Evolutionary conservation across 2,888 invertebrate species (phyloP), one percentile per base, ranked within the genome.

Genomic region (Chrysina gloriosa): DNA sequence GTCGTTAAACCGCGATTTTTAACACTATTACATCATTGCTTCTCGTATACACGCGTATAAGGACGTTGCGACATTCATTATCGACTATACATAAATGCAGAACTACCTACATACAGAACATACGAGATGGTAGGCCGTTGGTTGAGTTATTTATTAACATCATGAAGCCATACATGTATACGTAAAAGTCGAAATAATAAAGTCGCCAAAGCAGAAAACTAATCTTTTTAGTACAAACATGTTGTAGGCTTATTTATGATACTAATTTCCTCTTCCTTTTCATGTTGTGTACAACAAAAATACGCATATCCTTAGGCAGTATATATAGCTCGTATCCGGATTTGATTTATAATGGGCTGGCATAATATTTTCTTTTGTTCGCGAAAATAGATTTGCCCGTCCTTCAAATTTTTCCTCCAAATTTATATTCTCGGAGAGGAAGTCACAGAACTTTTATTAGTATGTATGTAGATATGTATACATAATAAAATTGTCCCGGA

Each of bases 1-100:
- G 58, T 58, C 42, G 58, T 58, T 58, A 58, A 58, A 39, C 58
- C 42, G 14, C 25, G 34, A 34, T 58, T 58, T 58, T 58, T 34
- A 50, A 27, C 27, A 25, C 23, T 19, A 42, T 58, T 58, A 58
- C 58, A 27, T 58, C 58, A 58, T 58, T 21, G 11, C 39, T 58
- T 14, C 58, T 23, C 39, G 58, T 39, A 39, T 39, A 58, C n/a
- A n/a, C n/a, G n/a, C n/a, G n/a, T n/a, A n/a, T n/a, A 39, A 25
- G 34, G 58, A 31, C 58, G 42, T 58, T 58, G 58, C 42, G 39
- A 39, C 23, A 58, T 25, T 58, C 58, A 58, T 58, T 58, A 39
- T 25, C 58, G 42, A 6, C 25, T 19, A 23, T 36, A 58, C 23
- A 58, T 52, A 29, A 14, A 42, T 45, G 19, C 36, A 36, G n/a